Evolutionary conservation across 1,140 invertebrate genomes (phyloP).

Genomic region (Callitettix versicolor): DNA sequence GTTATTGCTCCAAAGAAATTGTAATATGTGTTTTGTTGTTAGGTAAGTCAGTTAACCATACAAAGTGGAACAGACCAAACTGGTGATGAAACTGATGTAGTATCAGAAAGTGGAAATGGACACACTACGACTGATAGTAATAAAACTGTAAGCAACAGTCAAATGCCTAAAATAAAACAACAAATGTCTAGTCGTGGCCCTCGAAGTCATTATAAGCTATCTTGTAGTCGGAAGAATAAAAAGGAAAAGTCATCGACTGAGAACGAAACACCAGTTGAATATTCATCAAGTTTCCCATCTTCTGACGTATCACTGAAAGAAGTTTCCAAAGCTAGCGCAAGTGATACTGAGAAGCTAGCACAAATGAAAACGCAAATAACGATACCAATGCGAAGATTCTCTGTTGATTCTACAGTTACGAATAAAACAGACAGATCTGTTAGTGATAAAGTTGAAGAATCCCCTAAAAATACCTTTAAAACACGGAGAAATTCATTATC

Average conservation of each 20-base stretch:
- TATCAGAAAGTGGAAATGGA: background rate
- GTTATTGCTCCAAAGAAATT: too few species aligned
- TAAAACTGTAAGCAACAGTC: background rate
- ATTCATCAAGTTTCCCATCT: slow-evolving; percentile 1
- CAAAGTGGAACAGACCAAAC: slow-evolving; percentile 2
- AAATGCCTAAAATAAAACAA: slow-evolving; percentile 2
- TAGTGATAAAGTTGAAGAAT: slow-evolving; percentile 6
- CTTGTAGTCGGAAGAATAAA: background rate
- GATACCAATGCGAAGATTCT: background rate
- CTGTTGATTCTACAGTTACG: slow-evolving; percentile 1
- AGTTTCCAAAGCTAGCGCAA: background rate
- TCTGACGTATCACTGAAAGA: background rate
- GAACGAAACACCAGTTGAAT: background rate
- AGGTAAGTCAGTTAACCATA: background rate
- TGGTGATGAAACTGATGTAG: background rate
- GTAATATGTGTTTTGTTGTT: background rate
- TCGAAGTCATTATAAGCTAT: slow-evolving; percentile 2
- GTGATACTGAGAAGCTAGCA: background rate
- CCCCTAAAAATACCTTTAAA: background rate
- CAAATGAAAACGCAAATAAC: background rate
- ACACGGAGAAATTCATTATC: slow-evolving; percentile 1
- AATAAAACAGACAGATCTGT: background rate
- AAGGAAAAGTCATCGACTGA: background rate
- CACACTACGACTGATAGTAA: background rate
- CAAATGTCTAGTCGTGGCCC: background rate